These are phyloP conservation scores for Diaperis boleti DNA, from an alignment of 2,888 invertebrate species.

Conservation along the genomic window DNA sequence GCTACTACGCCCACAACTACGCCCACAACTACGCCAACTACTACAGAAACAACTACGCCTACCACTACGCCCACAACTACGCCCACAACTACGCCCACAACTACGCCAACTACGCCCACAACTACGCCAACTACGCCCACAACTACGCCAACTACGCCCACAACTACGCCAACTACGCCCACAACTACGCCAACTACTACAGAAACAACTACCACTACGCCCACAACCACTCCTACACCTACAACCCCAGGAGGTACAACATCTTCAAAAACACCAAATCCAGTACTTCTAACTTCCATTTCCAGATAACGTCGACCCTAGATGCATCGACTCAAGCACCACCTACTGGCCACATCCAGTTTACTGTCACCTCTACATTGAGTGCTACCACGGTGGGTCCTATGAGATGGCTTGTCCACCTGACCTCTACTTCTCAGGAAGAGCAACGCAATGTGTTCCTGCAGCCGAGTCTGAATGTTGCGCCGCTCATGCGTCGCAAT, in stretches of 20 bases:
- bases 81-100: not conserved
- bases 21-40: not conserved
- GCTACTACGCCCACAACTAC: not conserved
- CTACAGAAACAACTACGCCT: not conserved
- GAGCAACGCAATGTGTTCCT: slow-evolving; percentile 10
- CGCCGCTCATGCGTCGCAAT: too few relatives aligned
- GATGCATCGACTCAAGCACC: slow-evolving; percentile 15
- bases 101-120: not conserved
- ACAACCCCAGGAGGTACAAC: slow-evolving; percentile 1
- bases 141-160: too few relatives aligned
- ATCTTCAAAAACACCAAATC: slow-evolving; percentile 17
- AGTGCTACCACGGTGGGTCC: slow-evolving; percentile 29
- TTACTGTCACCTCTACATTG: slow-evolving; percentile 31
- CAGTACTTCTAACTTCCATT: not conserved
- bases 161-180: too few relatives aligned
- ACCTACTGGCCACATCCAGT: slow-evolving; percentile 22
- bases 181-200: not conserved
- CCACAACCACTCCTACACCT: not conserved
- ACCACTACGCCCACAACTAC: slow-evolving; percentile 1
- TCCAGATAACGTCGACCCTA: slow-evolving; percentile 1
- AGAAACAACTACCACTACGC: not conserved
- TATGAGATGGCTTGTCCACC: slow-evolving; percentile 28
- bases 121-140: too few relatives aligned
- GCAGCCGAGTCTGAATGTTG: slow-evolving; percentile 28
- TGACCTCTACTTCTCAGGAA: slow-evolving; percentile 13